Percentiles rank a stretch among this genome's conserved stretches.
phyloP scores from a whole-genome alignment of 1,140 invertebrate species.

The Trichonephila inaurata region DNA sequence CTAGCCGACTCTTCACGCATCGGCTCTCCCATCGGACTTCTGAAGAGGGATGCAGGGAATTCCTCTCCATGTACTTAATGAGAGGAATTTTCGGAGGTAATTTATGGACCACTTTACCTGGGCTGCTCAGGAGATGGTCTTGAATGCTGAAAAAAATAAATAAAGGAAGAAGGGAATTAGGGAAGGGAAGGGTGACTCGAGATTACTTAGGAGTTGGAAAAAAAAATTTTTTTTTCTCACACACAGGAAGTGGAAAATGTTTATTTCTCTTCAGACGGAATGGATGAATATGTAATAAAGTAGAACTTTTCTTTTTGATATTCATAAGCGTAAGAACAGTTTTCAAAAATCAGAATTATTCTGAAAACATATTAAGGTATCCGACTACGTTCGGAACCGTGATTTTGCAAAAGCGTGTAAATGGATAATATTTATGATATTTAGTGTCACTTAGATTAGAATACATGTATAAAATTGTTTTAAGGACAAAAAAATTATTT shows the following conservation, averaged over 20 bases:
- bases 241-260: neutral
- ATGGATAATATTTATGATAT: too few relatives aligned
- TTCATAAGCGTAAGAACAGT: too few relatives aligned
- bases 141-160: neutral
- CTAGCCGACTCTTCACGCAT: constrained; percentile 55
- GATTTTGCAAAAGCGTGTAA: too few relatives aligned
- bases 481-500: too few relatives aligned
- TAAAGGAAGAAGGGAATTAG: neutral
- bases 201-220: neutral
- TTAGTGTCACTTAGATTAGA: too few relatives aligned
- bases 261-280: neutral
- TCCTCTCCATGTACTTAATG: neutral
- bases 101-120: neutral
- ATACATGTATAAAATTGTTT: too few relatives aligned
- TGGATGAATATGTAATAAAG: neutral
- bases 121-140: neutral
- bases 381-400: too few relatives aligned
- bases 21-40: neutral
- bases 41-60: constrained; percentile 6
- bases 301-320: too few relatives aligned
- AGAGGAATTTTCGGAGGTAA: neutral
- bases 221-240: neutral
- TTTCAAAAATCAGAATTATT: too few relatives aligned
- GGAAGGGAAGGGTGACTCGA: neutral
- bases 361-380: too few relatives aligned